A percentile compares a stretch with the other conserved stretches of the same genome.
These are phyloP conservation scores for Danionella dracula DNA, from an alignment of 2,797 vertebrate species.

Conservation along the genomic window DNA sequence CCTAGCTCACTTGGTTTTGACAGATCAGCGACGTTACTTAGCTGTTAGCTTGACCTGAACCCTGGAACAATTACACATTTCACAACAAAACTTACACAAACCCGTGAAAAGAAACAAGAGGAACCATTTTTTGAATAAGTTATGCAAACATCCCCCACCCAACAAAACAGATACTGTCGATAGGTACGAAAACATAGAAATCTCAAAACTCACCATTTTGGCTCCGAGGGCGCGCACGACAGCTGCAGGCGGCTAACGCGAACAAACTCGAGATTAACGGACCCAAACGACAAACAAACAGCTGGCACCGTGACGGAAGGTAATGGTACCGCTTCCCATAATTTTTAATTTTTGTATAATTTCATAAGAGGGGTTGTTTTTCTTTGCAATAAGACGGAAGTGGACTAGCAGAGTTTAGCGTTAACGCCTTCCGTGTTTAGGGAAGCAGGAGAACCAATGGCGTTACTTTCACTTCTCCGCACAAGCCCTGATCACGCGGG, in stretches of 20 bases:
- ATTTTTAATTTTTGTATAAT: slow-evolving; percentile 16
- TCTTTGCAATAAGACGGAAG: neutral
- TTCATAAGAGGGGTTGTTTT: neutral
- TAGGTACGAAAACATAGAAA: neutral
- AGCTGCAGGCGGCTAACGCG: slow-evolving; percentile 31
- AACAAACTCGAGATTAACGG: slow-evolving; percentile 29
- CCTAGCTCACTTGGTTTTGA: neutral
- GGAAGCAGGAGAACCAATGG: slow-evolving; percentile 3
- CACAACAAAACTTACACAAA: neutral
- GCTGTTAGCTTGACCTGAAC: neutral
- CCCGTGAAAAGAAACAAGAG: neutral
- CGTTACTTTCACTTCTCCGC: slow-evolving; percentile 12
- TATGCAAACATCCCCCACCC: too few species aligned
- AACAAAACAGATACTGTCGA: too few species aligned
- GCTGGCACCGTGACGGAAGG: slow-evolving; percentile 24
- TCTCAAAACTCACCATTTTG: slow-evolving; percentile 54
- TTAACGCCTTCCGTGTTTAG: slow-evolving; percentile 11
- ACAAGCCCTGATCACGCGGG: neutral
- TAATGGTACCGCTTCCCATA: slow-evolving; percentile 45
- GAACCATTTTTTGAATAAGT: too few species aligned
- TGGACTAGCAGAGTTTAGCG: neutral
- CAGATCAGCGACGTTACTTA: neutral
- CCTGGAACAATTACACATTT: neutral
- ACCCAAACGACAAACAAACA: slow-evolving; percentile 27
- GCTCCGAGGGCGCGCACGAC: slow-evolving; percentile 20